phyloP scores from a whole-genome alignment of 2,888 invertebrate genomes.

The Trichogramma evanescens region DNA sequence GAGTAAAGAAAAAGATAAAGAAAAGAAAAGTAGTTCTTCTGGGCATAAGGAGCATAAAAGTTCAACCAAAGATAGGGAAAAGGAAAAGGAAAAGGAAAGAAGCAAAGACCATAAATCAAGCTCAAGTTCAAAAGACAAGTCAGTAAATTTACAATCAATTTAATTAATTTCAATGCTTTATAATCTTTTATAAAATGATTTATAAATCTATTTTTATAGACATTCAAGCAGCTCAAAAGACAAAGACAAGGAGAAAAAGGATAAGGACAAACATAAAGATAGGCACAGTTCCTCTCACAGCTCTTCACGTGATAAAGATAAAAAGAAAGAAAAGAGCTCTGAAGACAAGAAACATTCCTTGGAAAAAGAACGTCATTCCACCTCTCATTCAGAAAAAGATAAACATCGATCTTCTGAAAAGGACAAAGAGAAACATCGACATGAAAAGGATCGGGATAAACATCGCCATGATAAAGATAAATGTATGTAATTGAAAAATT shows the following conservation, averaged over 20 bases:
- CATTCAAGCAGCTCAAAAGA: constrained; percentile 43
- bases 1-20: constrained; percentile 44
- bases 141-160: not conserved
- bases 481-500: constrained; percentile 29
- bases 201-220: constrained; percentile 24
- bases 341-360: constrained; percentile 39
- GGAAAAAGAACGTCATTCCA: constrained; percentile 42
- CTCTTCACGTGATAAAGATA: constrained; percentile 42
- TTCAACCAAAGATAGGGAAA: constrained; percentile 45
- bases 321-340: constrained; percentile 40
- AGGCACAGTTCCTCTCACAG: constrained; percentile 44
- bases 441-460: constrained; percentile 44
- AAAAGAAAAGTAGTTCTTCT: constrained; percentile 52
- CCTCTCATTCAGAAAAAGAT: constrained; percentile 40
- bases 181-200: not conserved
- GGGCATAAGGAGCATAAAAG: constrained; percentile 46
- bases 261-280: constrained; percentile 44
- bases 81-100: constrained; percentile 45
- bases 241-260: constrained; percentile 48
- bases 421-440: constrained; percentile 46
- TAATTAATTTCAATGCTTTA: too few relatives aligned
- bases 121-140: constrained; percentile 44
- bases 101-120: constrained; percentile 46
- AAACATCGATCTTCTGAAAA: constrained; percentile 33
- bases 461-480: constrained; percentile 44